Evolutionary conservation across 2,797 vertebrate species (phyloP), one percentile per base, ranked within the genome.

Genomic region (Gymnodraco acuticeps): DNA sequence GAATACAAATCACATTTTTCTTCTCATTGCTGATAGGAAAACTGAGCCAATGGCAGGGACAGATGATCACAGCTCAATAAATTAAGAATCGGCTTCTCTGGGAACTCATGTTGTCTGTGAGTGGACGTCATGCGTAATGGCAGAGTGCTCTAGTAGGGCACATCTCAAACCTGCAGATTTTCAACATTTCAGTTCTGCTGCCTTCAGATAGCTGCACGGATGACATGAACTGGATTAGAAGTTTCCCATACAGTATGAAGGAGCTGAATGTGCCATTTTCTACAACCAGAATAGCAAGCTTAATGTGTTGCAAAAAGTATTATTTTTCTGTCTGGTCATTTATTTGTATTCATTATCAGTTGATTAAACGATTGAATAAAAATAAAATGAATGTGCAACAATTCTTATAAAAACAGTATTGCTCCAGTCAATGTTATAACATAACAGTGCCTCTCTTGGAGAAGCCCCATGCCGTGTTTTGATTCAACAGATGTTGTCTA

Each of bases 101-200:
- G 16, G 41, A 47, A 52, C 7, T 42, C 54, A 47, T 51, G 11
- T 46, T 41, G 53, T 19, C 41, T 38, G 1, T 17, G 66, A 15
- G 17, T n/a, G 19, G 53, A 48, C n/a, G 6, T 19, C 2, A n/a
- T 41, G 47, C 4, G 12, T 33, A 56, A 47, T 33, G 42, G n/a
- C 43, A 20, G 17, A 8, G 27, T 2, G 13, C 31, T 41, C n/a
- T 58, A 27, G 27, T 1, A 5, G 2, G 6, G 31, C 27, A n/a
- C 33, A 27, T 72, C 20, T 43, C 38, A 63, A 51, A 65, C 51
- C 42, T 70, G 55, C 67, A 51, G 14, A 43, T 60, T 58, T 48
- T 64, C 33, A 59, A 33, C 71, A 31, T 19, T 13, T 48, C 33
- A 51, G 20, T 13, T 27, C 38, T 20, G 38, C 54, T 52, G 63